phyloP scores from a whole-genome alignment of 2,888 invertebrate genomes.

The Athetis lepigone region DNA sequence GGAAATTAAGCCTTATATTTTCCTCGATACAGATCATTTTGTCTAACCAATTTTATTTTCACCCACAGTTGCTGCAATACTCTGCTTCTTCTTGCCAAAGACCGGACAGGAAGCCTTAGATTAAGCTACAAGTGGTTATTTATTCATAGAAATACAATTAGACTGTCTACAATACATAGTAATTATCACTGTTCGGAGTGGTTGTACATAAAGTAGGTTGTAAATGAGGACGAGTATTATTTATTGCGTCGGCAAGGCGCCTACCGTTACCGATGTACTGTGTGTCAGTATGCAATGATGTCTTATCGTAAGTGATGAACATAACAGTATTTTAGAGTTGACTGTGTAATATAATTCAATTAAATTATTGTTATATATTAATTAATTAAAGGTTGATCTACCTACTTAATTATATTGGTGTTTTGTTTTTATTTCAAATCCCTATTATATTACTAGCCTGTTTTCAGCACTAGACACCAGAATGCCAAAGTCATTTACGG shows the following conservation, averaged over 20 bases:
- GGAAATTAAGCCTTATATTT: background rate
- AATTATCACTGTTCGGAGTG: constrained; percentile 73
- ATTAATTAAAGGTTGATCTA: constrained; percentile 84
- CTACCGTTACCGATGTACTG: constrained; percentile 79
- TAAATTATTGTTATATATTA: constrained; percentile 88
- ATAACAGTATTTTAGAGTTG: constrained; percentile 89
- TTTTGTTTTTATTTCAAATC: constrained; percentile 71
- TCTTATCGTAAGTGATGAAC: constrained; percentile 81
- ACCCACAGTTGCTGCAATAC: constrained; percentile 92
- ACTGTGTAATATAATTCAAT: constrained; percentile 88
- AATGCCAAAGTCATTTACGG: too few species aligned
- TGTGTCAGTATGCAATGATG: constrained; percentile 81
- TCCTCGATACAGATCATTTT: background rate
- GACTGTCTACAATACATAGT: constrained; percentile 69
- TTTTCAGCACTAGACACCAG: too few species aligned
- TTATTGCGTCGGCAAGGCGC: constrained; percentile 66
- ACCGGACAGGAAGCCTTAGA: constrained; percentile 94
- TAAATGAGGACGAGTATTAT: constrained; percentile 84
- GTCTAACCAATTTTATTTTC: constrained; percentile 11
- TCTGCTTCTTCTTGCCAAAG: constrained; percentile 94
- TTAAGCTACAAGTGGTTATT: constrained; percentile 80
- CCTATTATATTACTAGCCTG: background rate
- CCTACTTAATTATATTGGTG: constrained; percentile 62
- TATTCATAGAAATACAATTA: constrained; percentile 80
- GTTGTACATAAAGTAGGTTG: constrained; percentile 87